Conservation (phyloP, 1,140 invertebrate species). For the Homarus americanus region DNA sequence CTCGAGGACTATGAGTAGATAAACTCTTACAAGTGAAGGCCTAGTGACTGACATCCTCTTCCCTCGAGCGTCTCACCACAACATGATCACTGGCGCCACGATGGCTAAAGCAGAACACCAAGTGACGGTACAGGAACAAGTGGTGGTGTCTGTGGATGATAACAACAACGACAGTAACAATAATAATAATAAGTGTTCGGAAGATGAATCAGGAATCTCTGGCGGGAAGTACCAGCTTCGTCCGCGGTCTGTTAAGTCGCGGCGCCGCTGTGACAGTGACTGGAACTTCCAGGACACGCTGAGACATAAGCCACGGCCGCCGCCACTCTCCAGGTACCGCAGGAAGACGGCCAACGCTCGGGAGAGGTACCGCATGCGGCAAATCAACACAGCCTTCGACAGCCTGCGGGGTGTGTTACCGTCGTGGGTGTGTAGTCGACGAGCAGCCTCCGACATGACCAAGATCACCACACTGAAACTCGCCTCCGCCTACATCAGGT, state of each 20-base stretch:
- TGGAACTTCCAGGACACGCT: slow-evolving; percentile 41
- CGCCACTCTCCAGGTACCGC: slow-evolving; percentile 84
- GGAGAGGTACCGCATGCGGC: slow-evolving; percentile 89
- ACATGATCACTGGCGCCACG: background rate
- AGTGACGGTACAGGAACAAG: background rate
- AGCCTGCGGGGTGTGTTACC: slow-evolving; percentile 44
- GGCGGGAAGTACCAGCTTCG: slow-evolving; percentile 26
- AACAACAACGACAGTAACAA: slow-evolving; percentile 14
- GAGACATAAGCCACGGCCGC: slow-evolving; percentile 40
- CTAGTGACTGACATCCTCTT: background rate
- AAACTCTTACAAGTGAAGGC: background rate
- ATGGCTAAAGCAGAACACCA: background rate
- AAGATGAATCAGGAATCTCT: background rate
- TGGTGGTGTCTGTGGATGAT: background rate
- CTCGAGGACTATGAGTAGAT: too few relatives aligned
- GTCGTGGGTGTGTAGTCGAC: slow-evolving; percentile 37
- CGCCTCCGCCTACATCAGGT: slow-evolving; percentile 57
- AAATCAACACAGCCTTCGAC: too few relatives aligned
- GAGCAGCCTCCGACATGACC: slow-evolving; percentile 38
- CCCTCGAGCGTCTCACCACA: background rate
- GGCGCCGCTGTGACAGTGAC: slow-evolving; percentile 34
- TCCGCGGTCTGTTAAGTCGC: background rate
- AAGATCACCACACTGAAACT: slow-evolving; percentile 60
- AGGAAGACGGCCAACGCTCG: slow-evolving; percentile 92
- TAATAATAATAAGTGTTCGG: background rate